Percentiles rank a stretch among this genome's conserved stretches.
phyloP scores from a whole-genome alignment of 2,113 vertebrate species.

The pig (Sus scrofa) region T2T-Sscrofa CM000830.6:116516001-116516500 shows the following conservation, averaged over 20 bases:
- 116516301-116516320: no score
- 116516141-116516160: not conserved
- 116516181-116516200: constrained; percentile 15
- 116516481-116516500: no score
- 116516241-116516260: not conserved
- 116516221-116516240: constrained; percentile 23
- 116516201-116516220: constrained; percentile 61
- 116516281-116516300: not conserved
- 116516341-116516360: no score
- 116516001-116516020: constrained; percentile 63
- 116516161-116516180: constrained; percentile 14
- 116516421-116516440: no score
- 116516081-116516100: not conserved
- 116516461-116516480: no score
- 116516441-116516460: no score
- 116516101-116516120: not conserved
- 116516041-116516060: constrained; percentile 37
- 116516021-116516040: constrained; percentile 44
- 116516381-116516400: no score
- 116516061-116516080: not conserved
- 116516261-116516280: not conserved
- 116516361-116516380: no score
- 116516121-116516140: not conserved
- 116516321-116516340: no score
- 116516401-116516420: no score